A percentile compares a stretch with the other conserved stretches of the same genome.
Evolutionary conservation across 2,113 vertebrate species (phyloP).

Genomic region (Chitala chitala): DNA sequence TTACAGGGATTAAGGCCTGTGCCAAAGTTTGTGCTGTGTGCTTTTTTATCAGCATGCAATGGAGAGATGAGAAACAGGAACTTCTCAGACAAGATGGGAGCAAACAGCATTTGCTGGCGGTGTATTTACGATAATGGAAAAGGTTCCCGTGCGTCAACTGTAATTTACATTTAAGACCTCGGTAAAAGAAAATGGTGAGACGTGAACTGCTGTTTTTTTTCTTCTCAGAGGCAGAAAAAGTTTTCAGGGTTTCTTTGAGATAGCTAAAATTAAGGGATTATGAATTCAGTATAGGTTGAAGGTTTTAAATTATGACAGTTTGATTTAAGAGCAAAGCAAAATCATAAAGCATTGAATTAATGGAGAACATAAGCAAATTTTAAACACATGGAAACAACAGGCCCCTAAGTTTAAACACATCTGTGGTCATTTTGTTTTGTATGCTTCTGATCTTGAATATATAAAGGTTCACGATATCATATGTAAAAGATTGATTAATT

Average conservation of each 20-base stretch:
- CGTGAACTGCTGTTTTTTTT: background rate
- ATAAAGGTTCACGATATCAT: background rate
- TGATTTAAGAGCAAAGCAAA: background rate
- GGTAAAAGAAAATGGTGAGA: background rate
- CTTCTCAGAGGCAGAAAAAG: background rate
- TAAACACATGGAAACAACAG: background rate
- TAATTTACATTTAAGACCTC: slow-evolving; percentile 15
- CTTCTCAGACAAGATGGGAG: background rate
- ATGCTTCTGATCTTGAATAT: background rate
- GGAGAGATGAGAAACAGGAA: background rate
- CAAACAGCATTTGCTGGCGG: background rate
- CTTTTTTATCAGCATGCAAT: background rate
- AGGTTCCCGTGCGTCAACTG: background rate
- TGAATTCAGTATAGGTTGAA: background rate
- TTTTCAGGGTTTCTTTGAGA: background rate
- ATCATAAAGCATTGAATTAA: background rate
- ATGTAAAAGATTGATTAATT: no score
- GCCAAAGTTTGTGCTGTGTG: background rate
- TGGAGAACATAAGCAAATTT: no score
- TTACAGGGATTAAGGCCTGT: slow-evolving; percentile 6
- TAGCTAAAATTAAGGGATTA: background rate
- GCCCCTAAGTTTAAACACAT: background rate
- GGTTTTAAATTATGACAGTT: background rate
- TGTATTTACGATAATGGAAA: slow-evolving; percentile 6
- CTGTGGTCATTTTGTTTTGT: background rate